Evolutionary conservation across 2,888 invertebrate species (phyloP), one percentile per base, ranked within the genome.

Genomic region (Liposcelis brunnea): DNA sequence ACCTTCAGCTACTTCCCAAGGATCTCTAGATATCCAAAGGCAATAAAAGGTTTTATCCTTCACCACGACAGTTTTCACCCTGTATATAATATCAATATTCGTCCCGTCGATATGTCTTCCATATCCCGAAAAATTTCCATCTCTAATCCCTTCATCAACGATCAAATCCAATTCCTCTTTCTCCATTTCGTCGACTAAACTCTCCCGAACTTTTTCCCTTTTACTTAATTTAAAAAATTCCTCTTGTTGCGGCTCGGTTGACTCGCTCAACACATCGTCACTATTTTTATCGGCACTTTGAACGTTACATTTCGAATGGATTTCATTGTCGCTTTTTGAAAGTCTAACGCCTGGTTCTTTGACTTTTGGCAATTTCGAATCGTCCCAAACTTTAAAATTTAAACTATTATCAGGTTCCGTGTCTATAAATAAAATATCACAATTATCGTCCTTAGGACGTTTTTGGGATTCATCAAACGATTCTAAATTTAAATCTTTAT

Each of bases 21-120:
- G 64, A 52, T 68, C 66, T 5, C 67, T 60, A 18, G 75, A 72
- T 44, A 77, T 67, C 69, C 77, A 77, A 54, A 77, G 69, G 58
- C 74, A 75, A 47, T 71, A 71, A 38, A 63, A 58, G n/a, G 63
- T 61, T 2, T 72, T 71, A 48, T 64, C 65, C 2, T 61, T 62
- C 37, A 64, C 50, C 31, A 52, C 52, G 4, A 64, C 56, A 31
- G 54, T 55, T 50, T 57, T 56, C 11, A 64, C 55, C 49, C 61
- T 61, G 37, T 72, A 72, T 14, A 69, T 53, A 2, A 70, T 66
- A 47, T 61, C 69, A 42, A 46, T 42, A 14, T 42, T 33, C 8
- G 58, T 55, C 4, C 60, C 60, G 52, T 65, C 64, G 44, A 54
- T 55, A 49, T 65, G 65, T 38, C 53, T 51, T 36, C 61, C 61